These are phyloP conservation scores for Peromyscus melanophrys DNA, from an alignment of 2,797 vertebrate species.

Conservation along the genomic window DNA sequence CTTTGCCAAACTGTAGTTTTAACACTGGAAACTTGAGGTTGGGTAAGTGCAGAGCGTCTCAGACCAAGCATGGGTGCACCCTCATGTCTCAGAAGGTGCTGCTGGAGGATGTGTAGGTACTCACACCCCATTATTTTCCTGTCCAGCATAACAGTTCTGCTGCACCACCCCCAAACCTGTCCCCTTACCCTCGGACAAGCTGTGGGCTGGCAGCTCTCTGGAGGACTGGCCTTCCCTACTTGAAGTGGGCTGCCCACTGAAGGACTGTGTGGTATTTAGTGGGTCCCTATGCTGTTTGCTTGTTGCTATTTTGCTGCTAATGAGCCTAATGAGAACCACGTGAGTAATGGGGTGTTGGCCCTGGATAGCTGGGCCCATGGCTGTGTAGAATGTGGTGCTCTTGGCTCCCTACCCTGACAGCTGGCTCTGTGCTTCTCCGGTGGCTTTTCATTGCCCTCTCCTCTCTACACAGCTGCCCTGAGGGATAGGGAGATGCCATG, in stretches of 20 bases:
- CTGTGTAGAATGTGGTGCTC: constrained; percentile 50
- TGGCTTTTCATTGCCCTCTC: not conserved
- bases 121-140: not conserved
- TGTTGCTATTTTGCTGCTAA: constrained; percentile 77
- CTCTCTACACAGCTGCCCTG: constrained; percentile 35
- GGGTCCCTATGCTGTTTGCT: constrained; percentile 63
- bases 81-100: not conserved
- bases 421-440: not conserved
- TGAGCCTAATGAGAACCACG: constrained; percentile 80
- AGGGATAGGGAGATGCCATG: not conserved
- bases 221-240: not conserved
- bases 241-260: not conserved
- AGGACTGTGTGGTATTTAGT: constrained; percentile 60
- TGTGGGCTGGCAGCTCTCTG: not conserved
- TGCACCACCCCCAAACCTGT: not conserved
- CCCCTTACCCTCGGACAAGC: not conserved
- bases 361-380: not conserved
- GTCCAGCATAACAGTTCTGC: not conserved
- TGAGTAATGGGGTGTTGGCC: constrained; percentile 59
- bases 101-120: not conserved
- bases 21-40: constrained; percentile 60
- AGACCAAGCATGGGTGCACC: not conserved
- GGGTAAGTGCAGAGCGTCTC: constrained; percentile 34
- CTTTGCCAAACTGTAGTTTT: constrained; percentile 59
- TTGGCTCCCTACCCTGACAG: constrained; percentile 61